Evolutionary conservation across 2,797 vertebrate genomes (phyloP).

Genomic region (Tympanoctomys barrerae): DNA sequence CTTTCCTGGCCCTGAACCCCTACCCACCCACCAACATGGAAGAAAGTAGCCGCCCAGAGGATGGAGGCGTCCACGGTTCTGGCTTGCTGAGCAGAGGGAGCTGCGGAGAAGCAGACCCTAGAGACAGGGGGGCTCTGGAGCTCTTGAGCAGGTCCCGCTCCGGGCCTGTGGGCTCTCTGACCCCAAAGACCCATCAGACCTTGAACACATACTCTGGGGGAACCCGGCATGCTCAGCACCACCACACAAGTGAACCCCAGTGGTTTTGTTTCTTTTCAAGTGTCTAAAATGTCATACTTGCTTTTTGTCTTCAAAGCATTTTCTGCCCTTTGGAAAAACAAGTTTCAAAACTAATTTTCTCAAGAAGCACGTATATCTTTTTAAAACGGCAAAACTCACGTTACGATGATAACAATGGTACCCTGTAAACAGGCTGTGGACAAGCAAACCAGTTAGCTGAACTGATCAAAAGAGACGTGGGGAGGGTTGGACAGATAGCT

Average conservation of each 20-base stretch:
- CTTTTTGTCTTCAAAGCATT: conserved; percentile 16
- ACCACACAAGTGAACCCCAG: neutral
- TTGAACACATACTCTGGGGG: neutral
- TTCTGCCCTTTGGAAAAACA: conserved; percentile 41
- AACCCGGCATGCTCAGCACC: neutral
- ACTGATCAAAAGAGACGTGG: neutral
- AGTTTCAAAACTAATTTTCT: conserved; percentile 42
- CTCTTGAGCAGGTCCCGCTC: neutral
- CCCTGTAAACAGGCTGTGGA: neutral
- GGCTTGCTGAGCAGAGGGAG: neutral
- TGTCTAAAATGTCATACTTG: conserved; percentile 32
- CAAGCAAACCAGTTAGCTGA: conserved; percentile 3
- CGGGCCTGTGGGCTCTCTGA: neutral
- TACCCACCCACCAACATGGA: neutral
- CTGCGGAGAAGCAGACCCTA: neutral
- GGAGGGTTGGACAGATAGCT: too few relatives aligned
- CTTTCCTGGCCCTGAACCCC: neutral
- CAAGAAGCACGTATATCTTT: neutral
- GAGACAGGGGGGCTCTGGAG: neutral
- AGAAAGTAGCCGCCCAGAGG: neutral
- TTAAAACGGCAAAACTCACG: fast-evolving
- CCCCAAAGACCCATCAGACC: neutral
- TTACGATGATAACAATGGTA: fast-evolving
- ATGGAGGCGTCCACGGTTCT: neutral
- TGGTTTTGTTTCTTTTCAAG: conserved; percentile 29